phyloP scores from a whole-genome alignment of 2,888 invertebrate genomes.

The Acronicta alni region DNA sequence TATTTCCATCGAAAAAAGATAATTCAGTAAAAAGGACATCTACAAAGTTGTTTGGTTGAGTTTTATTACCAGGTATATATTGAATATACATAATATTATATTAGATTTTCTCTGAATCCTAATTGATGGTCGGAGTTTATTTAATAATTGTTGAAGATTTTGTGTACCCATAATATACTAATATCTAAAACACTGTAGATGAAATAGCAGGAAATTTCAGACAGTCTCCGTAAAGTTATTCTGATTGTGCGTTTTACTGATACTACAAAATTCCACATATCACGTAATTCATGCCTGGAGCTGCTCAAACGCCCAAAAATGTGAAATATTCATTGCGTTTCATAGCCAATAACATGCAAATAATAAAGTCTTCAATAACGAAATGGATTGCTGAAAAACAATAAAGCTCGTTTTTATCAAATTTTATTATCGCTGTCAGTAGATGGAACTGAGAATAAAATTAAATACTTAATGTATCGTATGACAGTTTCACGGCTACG shows the following conservation, averaged over 20 bases:
- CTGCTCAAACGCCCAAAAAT: neutral
- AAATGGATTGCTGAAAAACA: conserved; percentile 1
- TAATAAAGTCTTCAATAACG: neutral
- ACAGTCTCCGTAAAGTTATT: neutral
- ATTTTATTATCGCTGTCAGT: conserved; percentile 2
- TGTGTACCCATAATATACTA: too few relatives aligned
- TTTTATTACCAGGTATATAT: too few relatives aligned
- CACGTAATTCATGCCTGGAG: neutral
- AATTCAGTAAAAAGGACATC: too few relatives aligned
- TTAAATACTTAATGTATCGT: conserved; percentile 7
- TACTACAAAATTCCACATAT: neutral
- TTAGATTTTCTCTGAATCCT: too few relatives aligned
- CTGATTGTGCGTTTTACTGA: neutral
- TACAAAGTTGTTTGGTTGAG: too few relatives aligned
- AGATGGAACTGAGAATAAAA: conserved; percentile 3
- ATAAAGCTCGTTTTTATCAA: neutral
- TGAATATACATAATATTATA: too few relatives aligned
- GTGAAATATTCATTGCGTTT: neutral
- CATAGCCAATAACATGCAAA: neutral
- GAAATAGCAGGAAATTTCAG: too few relatives aligned
- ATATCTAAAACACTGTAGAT: too few relatives aligned
- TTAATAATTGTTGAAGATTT: too few relatives aligned
- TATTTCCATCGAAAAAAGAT: too few relatives aligned
- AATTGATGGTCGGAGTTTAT: too few relatives aligned
- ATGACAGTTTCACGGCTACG: conserved; percentile 6